Evolutionary conservation across 2,797 vertebrate genomes (phyloP).

Genomic region (Hozukius guyotensis): DNA sequence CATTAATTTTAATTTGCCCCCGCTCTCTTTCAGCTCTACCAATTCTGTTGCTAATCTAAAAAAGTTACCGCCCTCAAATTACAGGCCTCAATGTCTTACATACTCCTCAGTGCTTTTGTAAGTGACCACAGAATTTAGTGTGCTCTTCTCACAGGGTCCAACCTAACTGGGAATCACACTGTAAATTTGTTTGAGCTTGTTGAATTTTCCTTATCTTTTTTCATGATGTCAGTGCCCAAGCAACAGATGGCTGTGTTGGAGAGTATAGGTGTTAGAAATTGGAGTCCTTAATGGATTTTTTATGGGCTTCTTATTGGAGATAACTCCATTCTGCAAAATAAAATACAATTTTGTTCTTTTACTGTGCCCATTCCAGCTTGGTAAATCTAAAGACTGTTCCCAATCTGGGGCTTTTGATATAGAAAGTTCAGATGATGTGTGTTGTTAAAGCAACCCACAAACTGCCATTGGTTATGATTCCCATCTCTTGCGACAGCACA

Average conservation of each 20-base stretch:
- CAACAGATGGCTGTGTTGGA: constrained; percentile 1
- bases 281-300: background rate
- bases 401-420: constrained; percentile 38
- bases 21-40: background rate
- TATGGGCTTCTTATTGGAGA: background rate
- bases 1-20: background rate
- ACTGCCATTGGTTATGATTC: constrained; percentile 21
- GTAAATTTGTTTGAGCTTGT: background rate
- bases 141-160: background rate
- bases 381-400: constrained; percentile 44
- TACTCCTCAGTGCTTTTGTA: background rate
- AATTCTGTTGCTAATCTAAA: background rate
- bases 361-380: constrained; percentile 17
- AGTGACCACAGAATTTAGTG: background rate
- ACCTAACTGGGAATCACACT: background rate
- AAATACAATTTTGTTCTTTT: background rate
- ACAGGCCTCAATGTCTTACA: background rate
- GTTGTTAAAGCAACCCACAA: constrained; percentile 23
- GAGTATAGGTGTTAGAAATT: background rate
- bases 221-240: constrained; percentile 6
- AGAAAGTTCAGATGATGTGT: constrained; percentile 23
- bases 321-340: background rate
- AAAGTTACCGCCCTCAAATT: background rate
- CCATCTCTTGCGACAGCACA: constrained; percentile 28
- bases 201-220: background rate